Base-by-base conservation (phyloP, 2,888 invertebrate species). In the Dicroscelio sp. region DNA sequence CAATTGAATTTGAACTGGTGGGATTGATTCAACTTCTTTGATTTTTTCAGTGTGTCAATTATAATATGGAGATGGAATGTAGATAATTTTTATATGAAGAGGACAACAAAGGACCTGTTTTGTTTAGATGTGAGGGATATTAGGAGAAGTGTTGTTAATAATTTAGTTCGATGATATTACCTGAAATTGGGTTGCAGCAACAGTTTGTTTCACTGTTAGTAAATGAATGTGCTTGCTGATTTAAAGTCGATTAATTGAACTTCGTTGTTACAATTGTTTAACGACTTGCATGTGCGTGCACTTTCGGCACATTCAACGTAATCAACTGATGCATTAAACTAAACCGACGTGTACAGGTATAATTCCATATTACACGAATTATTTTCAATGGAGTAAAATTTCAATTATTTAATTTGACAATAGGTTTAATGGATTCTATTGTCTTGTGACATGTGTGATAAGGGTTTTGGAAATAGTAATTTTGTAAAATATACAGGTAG, bases 191-290 rank as follows among this genome's bases (percentile, higher is more conserved):
- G 76, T 67, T 60, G 25, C 76, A 80, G 86, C 80, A 86, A 86
- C 80, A 80, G 79, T 86, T 86, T 86, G 86, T 80, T 86, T 67
- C 48, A 30, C 60, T 33, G 48, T 43, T 69, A 35, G 48, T 52
- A 71, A 76, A 76, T 76, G 67, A 85, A 69, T 69, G 78, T 25
- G 31, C 23, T 14, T n/a, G 71, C 58, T 80, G 80, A 86, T 86
- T 86, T 80, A 80, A 86, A 86, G 86, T 86, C 73, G 60, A 80
- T 80, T 86, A 86, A 86, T 86, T 71, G 80, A 86, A 80, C 86
- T 86, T 80, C 65, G 86, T 73, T 80, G 80, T 79, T 80, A 73
- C 86, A 55, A 86, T 86, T 80, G 80, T 86, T 86, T 80, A 86
- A 73, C 73, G 63, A 78, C 80, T 65, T 80, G 79, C 65, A 69